Base-by-base conservation (phyloP, 2,888 invertebrate species). In the Ectobius pallidus region DNA sequence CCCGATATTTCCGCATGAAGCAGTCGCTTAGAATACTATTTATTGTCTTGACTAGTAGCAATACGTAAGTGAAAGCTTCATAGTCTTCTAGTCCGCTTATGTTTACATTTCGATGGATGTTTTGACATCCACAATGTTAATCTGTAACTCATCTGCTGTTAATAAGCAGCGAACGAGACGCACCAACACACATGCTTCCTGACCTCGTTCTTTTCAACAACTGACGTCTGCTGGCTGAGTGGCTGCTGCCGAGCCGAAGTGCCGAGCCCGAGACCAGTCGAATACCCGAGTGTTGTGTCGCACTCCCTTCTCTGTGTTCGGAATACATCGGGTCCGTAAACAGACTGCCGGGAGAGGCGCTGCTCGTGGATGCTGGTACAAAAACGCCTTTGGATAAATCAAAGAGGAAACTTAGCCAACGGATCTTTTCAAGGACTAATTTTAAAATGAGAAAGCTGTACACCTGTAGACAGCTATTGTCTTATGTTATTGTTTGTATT, bases 401-500 rank as follows among this genome's bases (percentile, higher is more conserved):
- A 22, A 11, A 63, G 42, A 39, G 22, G 25, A 39, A 34, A n/a
- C n/a, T n/a, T 14, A 22, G 34, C 22, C 42, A 63, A 63, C 63
- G 63, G 63, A 63, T 39, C 14, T 62, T 63, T 63, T 63, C 25
- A 63, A 63, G 63, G 34, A 39, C 42, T 22, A 63, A 42, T 22
- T 39, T 52, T 52, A 14, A 52, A 52, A 52, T 25, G 52, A 52
- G 52, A 52, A 52, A 52, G 52, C 25, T 52, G 52, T 52, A 14
- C 25, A 1, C 1, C 7, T 25, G 22, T n/a, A n/a, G n/a, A n/a
- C n/a, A n/a, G n/a, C n/a, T n/a, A n/a, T n/a, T n/a, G n/a, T n/a
- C n/a, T n/a, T n/a, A n/a, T n/a, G n/a, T n/a, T n/a, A n/a, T n/a
- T n/a, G n/a, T n/a, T n/a, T n/a, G n/a, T n/a, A n/a, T n/a, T n/a